Evolutionary conservation across 1,140 invertebrate genomes (phyloP), one percentile per base, ranked within the genome.

Genomic region (Helicoverpa armigera): DNA sequence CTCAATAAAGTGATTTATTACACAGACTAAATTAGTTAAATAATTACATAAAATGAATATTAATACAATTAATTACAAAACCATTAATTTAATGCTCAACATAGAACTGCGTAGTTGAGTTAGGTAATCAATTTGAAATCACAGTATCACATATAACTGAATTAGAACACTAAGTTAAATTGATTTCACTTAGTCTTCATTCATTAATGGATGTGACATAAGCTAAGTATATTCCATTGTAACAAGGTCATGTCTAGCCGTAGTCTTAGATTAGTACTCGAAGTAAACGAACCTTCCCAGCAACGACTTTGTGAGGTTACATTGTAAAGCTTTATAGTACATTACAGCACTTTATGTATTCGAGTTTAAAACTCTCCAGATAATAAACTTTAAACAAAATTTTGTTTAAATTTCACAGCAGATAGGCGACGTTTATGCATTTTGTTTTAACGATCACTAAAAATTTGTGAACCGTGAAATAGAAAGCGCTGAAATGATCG

Each of bases 401-500:
- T 84, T 82, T 84, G 70, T 85, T 70, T 79, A 82, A 82, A 82
- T 70, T 79, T 77, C 51, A 76, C 54, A 60, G 51, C 60, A 58
- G 69, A 80, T 67, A 78, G 67, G n/a, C 58, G 61, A 79, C 65
- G 60, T 67, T 80, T 80, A 78, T 79, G 63, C 60, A 70, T 80
- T 83, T 79, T 75, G 73, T 73, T 85, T 83, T 85, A 85, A 85
- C 74, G 84, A 85, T 83, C 81, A 77, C 60, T 85, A 81, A 83
- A 85, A 83, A 35, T 85, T 85, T 85, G 82, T 60, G 84, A 81
- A 31, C 76, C 82, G 81, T 85, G 84, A 81, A 85, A 85, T 85
- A 83, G 82, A 79, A 81, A 69, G 81, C 79, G 76, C 53, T 73
- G 16, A 79, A 80, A 79, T 77, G 80, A 81, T 83, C 70, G 70